phyloP scores from a whole-genome alignment of 2,797 vertebrate genomes.

The Loris lydekkerianus region DNA sequence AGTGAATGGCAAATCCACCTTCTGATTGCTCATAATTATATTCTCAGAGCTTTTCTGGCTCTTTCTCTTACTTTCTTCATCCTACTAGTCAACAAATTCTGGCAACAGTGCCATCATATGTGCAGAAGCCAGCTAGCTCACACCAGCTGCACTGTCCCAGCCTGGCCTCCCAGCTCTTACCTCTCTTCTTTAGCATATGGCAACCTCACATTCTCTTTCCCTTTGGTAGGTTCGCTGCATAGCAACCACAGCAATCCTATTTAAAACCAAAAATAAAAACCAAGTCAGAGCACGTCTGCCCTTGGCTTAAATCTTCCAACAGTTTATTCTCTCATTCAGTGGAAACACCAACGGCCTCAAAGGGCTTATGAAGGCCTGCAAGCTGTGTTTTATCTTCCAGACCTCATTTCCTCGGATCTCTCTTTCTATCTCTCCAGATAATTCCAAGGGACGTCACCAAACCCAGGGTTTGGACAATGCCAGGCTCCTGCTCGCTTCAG shows the following conservation, averaged over 20 bases:
- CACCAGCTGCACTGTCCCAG: background rate
- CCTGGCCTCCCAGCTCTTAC: background rate
- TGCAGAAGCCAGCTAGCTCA: background rate
- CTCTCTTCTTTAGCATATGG: background rate
- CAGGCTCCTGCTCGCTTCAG: background rate
- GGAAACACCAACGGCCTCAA: background rate
- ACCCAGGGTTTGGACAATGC: background rate
- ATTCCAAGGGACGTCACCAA: background rate
- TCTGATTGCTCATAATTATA: background rate
- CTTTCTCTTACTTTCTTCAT: background rate
- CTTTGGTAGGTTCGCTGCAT: background rate
- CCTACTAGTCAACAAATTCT: background rate
- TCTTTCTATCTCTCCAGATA: background rate
- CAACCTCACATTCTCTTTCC: background rate
- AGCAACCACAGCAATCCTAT: background rate
- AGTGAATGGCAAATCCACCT: background rate
- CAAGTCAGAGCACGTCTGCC: background rate
- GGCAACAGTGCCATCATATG: background rate
- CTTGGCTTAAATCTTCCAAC: background rate
- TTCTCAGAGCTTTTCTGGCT: background rate
- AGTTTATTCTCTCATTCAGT: background rate
- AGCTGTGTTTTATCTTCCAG: background rate
- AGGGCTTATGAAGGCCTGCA: background rate
- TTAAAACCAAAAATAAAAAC: background rate
- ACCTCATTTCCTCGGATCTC: background rate